Base-by-base conservation (phyloP, 1,140 invertebrate species). In the Drosophila erecta region DNA sequence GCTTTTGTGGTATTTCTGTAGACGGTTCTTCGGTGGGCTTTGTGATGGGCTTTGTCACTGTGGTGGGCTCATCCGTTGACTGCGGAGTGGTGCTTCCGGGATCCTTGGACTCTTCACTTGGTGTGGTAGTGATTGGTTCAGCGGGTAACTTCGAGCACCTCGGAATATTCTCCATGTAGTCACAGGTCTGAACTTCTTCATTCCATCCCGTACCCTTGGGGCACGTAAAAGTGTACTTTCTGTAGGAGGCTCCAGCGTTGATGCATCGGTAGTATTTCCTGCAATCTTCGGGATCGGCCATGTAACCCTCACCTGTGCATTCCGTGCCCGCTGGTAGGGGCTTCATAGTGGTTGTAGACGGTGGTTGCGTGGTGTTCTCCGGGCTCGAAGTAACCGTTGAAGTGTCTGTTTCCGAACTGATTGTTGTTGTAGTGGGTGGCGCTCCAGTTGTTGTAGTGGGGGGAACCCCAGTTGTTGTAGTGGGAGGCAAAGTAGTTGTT, bases 221-320 rank as follows among this genome's bases (percentile, higher is more conserved):
- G 89, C 95, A 95, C 35, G 92, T 90, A 90, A 95, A 96, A 64
- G 94, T 93, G 91, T 95, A 95, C 78, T 93, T 93, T 14, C 76
- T 93, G 78, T 93, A 95, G 33, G 92, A 92, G 8, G 93, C 93
- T 38, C 93, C 89, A n/a, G 93, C 93, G 74, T 93, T 93, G 67
- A 95, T 94, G 86, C 95, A 96, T 76, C 95, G 93, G 65, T 95
- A 95, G 85, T 95, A 96, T 77, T 94, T 94, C 46, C 93, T 93
- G 71, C 95, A 96, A 78, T 95, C 93, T 40, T 93, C 92, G 41
- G 92, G 84, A 72, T 95, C 93, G 15, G 93, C 92, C 78, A 94
- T 93, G 75, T 95, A 95, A 44, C 94, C 95, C 92, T 94, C 94
- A 24, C 91, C 78, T 0, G 59, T 78, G 73, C 93, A 94, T 20